These are phyloP conservation scores for Nanorana parkeri DNA, from an alignment of 2,113 vertebrate genomes.

Conservation along the genomic window DNA sequence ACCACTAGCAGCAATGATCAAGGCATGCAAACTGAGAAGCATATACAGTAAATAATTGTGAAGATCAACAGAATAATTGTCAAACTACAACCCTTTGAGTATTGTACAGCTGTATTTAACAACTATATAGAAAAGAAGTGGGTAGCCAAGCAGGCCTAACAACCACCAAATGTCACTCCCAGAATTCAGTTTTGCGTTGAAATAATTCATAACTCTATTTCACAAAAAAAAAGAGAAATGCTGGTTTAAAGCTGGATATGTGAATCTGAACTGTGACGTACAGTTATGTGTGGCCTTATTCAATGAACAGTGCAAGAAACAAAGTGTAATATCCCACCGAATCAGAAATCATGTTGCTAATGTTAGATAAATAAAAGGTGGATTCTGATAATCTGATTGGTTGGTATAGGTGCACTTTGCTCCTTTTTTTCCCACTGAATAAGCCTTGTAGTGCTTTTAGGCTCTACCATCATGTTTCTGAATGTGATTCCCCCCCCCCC, in stretches of 20 bases:
- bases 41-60: conserved; percentile 84
- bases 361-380: too few species aligned
- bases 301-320: too few species aligned
- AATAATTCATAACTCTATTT: not conserved
- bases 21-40: conserved; percentile 87
- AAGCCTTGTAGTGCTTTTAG: not conserved
- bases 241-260: not conserved
- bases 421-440: too few species aligned
- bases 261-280: not conserved
- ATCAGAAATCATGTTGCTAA: too few species aligned
- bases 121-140: conserved; percentile 1
- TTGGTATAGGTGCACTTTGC: too few species aligned
- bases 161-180: not conserved
- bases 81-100: conserved; percentile 86
- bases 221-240: not conserved
- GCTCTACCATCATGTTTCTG: not conserved
- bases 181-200: conserved; percentile 12
- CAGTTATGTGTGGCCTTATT: not conserved
- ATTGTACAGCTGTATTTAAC: conserved; percentile 72
- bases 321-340: too few species aligned
- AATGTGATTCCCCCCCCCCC: not conserved
- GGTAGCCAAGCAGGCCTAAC: not conserved
- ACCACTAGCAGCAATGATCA: conserved; percentile 88
- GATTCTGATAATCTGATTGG: too few species aligned
- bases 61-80: conserved; percentile 73